Base-by-base conservation (phyloP, 2,888 invertebrate genomes). In the Dryocosmus kuriphilus region DNA sequence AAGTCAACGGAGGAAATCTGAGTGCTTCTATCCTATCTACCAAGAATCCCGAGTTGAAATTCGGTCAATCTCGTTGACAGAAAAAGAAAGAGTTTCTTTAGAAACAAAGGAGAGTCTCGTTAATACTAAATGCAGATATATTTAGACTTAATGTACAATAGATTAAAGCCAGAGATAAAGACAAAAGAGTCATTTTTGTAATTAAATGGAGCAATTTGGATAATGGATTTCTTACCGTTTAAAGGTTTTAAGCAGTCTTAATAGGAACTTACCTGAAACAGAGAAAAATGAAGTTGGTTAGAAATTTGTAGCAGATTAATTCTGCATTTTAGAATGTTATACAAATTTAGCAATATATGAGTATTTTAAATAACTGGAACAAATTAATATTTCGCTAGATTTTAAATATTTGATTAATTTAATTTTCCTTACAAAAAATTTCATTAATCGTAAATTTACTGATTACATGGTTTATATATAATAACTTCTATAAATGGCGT, bases 231-330 rank as follows among this genome's bases (percentile, higher is more conserved):
- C 71, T 71, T 71, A 71, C 51, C 71, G 19, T n/a, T 41, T 27
- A 24, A 19, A 8, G 46, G 27, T 51, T 19, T 67, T 8, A n/a
- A 5, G 46, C 19, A 22, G 51, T 51, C 41, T 46, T 51, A 71
- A 51, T 27, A 38, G 57, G 32, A 57, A 61, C 74, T 74, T 38
- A 74, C 74, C 57, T 61, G 32, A 30, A 57, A 74, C 71, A 71
- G 71, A 65, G 38, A 71, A 71, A 71, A 71, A 51, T 2, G 6
- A 51, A 41, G 16, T 41, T 51, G 8, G 2, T 51, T 7, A n/a
- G 0, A n/a, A 51, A 51, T n/a, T n/a, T 51, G 8, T 51, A n/a
- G 2, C 0, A n/a, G n/a, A 51, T n/a, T 2, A 8, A n/a, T n/a
- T 51, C 2, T 41, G 4, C 4, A 41, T 41, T 38, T 41, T 4